A percentile compares a stretch with the other conserved stretches of the same genome.
These are phyloP conservation scores for Serripes groenlandicus DNA, from an alignment of 2,888 invertebrate genomes.

Conservation along the genomic window DNA sequence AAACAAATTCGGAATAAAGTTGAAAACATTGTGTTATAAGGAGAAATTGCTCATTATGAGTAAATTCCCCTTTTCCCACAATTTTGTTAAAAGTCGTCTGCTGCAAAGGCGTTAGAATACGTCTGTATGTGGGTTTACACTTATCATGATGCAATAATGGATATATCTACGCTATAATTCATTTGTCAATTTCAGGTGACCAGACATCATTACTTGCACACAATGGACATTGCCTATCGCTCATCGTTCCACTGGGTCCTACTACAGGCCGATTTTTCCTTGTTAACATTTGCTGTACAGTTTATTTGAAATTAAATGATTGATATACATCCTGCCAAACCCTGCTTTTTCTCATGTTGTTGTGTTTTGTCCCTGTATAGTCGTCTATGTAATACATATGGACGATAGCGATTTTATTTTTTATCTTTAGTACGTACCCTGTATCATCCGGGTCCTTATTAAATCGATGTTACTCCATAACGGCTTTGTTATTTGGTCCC, in stretches of 20 bases:
- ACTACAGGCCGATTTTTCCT: not conserved
- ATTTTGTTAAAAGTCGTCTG: not conserved
- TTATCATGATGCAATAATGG: no score
- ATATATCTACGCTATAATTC: no score
- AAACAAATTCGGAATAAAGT: no score
- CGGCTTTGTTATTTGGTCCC: no score
- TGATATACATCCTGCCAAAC: slow-evolving; percentile 24
- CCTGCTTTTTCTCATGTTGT: no score
- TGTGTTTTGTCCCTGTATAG: no score
- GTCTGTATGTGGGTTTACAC: not conserved
- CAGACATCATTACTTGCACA: not conserved
- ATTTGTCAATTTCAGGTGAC: no score
- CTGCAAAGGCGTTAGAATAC: not conserved
- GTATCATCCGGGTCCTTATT: no score
- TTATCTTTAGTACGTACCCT: no score
- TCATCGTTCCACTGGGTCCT: not conserved
- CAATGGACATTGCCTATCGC: not conserved
- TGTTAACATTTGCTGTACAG: slow-evolving; percentile 20
- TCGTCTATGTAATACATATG: no score
- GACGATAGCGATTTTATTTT: no score
- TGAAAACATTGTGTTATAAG: not conserved
- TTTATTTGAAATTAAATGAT: slow-evolving; percentile 22
- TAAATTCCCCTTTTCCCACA: not conserved
- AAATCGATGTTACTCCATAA: no score
- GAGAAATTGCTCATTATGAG: not conserved